Percentiles rank a stretch among this genome's conserved stretches.
Conservation (phyloP, 2,797 vertebrate genomes). For the Propithecus deckenii region DNA sequence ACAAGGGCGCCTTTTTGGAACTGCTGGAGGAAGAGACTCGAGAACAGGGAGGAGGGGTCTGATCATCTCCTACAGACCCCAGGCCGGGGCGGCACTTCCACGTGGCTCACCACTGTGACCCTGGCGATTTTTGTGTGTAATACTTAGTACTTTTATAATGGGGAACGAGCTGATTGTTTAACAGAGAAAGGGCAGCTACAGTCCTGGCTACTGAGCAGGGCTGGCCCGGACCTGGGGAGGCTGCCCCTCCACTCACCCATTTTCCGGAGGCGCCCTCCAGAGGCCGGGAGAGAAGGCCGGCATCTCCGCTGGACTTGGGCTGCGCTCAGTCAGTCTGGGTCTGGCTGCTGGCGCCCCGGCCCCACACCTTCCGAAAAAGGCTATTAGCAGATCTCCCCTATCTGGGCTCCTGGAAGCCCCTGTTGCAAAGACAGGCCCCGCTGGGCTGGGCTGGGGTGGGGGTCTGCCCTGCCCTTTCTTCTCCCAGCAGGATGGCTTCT, state of each 20-base stretch:
- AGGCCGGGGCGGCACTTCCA: neutral
- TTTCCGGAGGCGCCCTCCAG: neutral
- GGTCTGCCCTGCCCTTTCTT: neutral
- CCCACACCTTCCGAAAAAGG: neutral
- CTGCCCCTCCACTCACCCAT: neutral
- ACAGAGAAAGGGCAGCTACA: neutral
- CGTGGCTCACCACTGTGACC: rapidly evolving
- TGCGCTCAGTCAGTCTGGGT: neutral
- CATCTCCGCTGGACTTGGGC: neutral
- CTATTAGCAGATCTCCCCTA: neutral
- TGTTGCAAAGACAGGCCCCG: no score
- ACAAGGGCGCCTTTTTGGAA: rapidly evolving
- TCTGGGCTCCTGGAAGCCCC: neutral
- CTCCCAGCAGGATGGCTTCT: neutral
- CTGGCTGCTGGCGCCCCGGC: neutral
- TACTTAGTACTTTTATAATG: neutral
- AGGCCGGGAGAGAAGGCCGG: neutral
- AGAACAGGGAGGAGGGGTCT: neutral
- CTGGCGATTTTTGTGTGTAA: neutral
- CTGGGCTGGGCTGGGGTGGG: neutral
- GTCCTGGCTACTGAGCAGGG: neutral
- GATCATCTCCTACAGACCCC: neutral
- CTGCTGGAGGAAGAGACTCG: neutral
- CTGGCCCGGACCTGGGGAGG: rapidly evolving
- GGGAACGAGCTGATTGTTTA: neutral